Conservation (phyloP, 1,140 invertebrate genomes). For the Antheraea pernyi region DNA sequence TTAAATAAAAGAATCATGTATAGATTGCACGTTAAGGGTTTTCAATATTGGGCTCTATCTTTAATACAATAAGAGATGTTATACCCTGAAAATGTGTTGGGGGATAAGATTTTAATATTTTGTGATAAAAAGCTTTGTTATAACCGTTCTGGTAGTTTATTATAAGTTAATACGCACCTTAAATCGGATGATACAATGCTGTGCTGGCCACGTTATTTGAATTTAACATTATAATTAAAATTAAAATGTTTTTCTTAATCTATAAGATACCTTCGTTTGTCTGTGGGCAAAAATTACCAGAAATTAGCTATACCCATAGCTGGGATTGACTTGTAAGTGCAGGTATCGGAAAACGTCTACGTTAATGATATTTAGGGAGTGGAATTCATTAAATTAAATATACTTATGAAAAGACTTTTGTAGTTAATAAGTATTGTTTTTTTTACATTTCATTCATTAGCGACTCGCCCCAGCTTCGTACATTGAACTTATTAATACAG, state of each 20-base stretch:
- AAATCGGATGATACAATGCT: constrained; percentile 23
- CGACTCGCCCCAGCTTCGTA: too few relatives aligned
- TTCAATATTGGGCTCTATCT: not conserved
- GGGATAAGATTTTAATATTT: not conserved
- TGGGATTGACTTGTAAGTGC: too few relatives aligned
- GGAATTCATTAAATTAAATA: too few relatives aligned
- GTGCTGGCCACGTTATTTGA: not conserved
- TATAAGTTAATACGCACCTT: constrained; percentile 70
- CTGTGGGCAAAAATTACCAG: too few relatives aligned
- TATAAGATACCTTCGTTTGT: too few relatives aligned
- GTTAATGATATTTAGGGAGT: too few relatives aligned
- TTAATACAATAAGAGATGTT: not conserved
- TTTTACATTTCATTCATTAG: too few relatives aligned
- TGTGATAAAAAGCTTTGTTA: constrained; percentile 50
- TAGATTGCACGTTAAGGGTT: not conserved
- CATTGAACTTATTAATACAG: too few relatives aligned
- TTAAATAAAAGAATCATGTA: not conserved
- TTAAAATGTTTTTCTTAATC: not conserved
- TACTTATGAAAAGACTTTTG: too few relatives aligned
- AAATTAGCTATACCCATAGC: too few relatives aligned
- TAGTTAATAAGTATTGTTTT: too few relatives aligned
- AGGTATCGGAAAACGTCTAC: too few relatives aligned
- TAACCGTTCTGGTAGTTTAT: constrained; percentile 67
- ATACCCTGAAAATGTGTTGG: not conserved
- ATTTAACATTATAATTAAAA: constrained; percentile 17